A percentile compares a stretch with the other conserved stretches of the same genome.
Evolutionary conservation across 2,888 invertebrate genomes (phyloP).

Genomic region (Acleris holmiana): DNA sequence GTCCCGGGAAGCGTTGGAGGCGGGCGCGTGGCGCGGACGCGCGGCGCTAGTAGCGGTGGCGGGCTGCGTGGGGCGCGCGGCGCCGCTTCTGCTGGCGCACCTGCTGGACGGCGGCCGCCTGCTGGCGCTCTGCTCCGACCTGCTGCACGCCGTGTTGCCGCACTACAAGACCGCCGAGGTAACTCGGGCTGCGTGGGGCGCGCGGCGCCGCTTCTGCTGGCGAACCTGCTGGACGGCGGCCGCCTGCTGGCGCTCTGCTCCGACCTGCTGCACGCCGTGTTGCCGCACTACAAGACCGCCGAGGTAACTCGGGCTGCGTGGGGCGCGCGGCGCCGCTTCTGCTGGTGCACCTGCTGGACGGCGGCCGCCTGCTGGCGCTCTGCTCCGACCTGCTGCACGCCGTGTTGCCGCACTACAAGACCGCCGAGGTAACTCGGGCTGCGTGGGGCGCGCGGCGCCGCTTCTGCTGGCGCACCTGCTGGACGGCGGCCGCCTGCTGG

Average conservation of each 20-base stretch:
- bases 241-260: slow-evolving; percentile 91
- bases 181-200: slow-evolving; percentile 89
- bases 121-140: slow-evolving; percentile 91
- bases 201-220: slow-evolving; percentile 87
- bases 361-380: slow-evolving; percentile 90
- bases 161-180: slow-evolving; percentile 93
- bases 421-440: slow-evolving; percentile 92
- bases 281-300: slow-evolving; percentile 93
- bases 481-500: slow-evolving; percentile 89
- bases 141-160: slow-evolving; percentile 90
- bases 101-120: slow-evolving; percentile 90
- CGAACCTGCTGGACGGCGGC: slow-evolving; percentile 90
- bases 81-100: slow-evolving; percentile 88
- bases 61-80: slow-evolving; percentile 88
- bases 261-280: slow-evolving; percentile 89
- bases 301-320: slow-evolving; percentile 91
- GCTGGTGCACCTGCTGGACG: slow-evolving; percentile 88
- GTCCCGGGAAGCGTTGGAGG: slow-evolving; percentile 65
- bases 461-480: slow-evolving; percentile 89
- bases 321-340: slow-evolving; percentile 87
- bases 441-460: slow-evolving; percentile 87
- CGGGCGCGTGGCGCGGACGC: slow-evolving; percentile 86
- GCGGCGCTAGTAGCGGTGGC: slow-evolving; percentile 90
- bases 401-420: slow-evolving; percentile 91
- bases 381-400: slow-evolving; percentile 92